phyloP scores from a whole-genome alignment of 2,113 vertebrate species.

The Daphoenositta chrysoptera region DNA sequence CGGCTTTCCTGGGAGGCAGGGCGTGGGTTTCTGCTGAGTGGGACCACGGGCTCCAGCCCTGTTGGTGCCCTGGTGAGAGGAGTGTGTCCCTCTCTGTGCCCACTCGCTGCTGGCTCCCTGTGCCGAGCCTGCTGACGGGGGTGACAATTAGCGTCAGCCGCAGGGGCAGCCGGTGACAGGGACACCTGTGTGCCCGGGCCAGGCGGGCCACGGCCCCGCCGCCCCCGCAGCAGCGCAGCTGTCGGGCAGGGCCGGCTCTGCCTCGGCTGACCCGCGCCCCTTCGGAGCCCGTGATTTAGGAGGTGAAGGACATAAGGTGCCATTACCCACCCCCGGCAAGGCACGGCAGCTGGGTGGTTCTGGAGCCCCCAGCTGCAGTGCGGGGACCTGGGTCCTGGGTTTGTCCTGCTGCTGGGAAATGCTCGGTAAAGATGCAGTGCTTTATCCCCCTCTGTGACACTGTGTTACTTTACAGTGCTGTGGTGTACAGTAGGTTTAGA shows the following conservation, averaged over 20 bases:
- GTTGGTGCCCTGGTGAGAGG: accelerated
- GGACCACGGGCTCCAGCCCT: background rate
- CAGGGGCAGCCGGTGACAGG: accelerated
- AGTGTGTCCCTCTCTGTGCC: accelerated
- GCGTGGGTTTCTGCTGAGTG: accelerated
- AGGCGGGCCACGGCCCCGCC: accelerated
- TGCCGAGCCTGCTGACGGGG: accelerated
- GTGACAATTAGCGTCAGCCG: background rate
- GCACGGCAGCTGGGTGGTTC: background rate
- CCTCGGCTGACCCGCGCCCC: background rate
- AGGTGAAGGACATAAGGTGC: background rate
- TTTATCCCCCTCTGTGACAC: background rate
- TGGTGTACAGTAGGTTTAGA: background rate
- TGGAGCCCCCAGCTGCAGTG: background rate
- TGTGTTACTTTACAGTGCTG: background rate
- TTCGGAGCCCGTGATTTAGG: background rate
- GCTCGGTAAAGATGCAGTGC: background rate
- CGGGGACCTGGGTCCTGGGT: background rate
- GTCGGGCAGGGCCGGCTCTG: background rate
- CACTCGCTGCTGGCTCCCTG: accelerated
- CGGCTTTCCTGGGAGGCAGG: background rate
- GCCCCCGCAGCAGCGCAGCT: background rate
- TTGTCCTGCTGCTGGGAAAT: background rate
- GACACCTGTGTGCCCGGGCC: background rate
- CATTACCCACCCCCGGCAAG: background rate